These are phyloP conservation scores for Acropora tenuis DNA, from an alignment of 64 coral and sea anemone species.

Conservation along the genomic window DNA sequence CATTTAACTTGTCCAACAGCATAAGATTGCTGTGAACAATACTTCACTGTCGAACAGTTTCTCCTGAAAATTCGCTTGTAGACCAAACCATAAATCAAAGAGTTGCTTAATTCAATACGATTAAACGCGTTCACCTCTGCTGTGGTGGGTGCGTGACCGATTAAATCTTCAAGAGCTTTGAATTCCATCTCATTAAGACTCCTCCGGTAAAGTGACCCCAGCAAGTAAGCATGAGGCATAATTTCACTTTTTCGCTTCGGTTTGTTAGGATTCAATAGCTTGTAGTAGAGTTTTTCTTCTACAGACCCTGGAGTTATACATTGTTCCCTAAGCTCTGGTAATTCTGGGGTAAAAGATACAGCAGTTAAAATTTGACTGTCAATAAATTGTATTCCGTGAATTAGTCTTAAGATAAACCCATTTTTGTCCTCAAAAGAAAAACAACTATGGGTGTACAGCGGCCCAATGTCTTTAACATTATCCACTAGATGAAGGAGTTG, in stretches of 20 bases:
- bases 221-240: background rate
- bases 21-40: background rate
- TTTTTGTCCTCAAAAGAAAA: slow-evolving; percentile 74
- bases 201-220: slow-evolving; percentile 29
- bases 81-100: slow-evolving; percentile 42
- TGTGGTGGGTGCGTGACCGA: slow-evolving; percentile 31
- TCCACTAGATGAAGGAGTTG: no score
- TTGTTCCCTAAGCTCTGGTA: slow-evolving; percentile 20
- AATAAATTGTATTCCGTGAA: slow-evolving; percentile 80
- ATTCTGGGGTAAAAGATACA: slow-evolving; percentile 57
- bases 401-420: slow-evolving; percentile 71
- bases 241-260: no score
- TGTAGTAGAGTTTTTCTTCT: slow-evolving; percentile 25
- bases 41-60: slow-evolving; percentile 49
- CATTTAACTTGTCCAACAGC: slow-evolving; percentile 25
- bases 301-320: slow-evolving; percentile 33
- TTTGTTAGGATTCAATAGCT: slow-evolving; percentile 22
- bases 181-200: slow-evolving; percentile 28
- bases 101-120: slow-evolving; percentile 17
- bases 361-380: slow-evolving; percentile 45
- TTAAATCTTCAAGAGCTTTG: slow-evolving; percentile 29
- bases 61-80: slow-evolving; percentile 57
- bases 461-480: slow-evolving; percentile 51
- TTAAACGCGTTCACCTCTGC: slow-evolving; percentile 53
- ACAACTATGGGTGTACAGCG: slow-evolving; percentile 41